Conservation (phyloP, 2,797 vertebrate species). For the Merluccius polli region DNA sequence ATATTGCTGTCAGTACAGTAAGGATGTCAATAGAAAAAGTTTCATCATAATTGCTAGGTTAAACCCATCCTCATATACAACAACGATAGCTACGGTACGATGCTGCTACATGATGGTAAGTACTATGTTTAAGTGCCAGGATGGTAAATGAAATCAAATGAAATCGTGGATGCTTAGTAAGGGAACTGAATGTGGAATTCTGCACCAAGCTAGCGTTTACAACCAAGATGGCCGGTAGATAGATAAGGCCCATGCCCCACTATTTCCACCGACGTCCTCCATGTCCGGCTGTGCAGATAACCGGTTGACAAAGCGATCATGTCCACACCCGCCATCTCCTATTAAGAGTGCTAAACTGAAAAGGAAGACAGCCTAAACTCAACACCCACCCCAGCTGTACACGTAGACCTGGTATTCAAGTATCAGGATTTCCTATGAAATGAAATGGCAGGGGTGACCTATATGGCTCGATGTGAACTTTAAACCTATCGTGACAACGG, state of each 20-base stretch:
- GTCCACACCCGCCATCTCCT: not conserved
- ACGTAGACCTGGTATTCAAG: not conserved
- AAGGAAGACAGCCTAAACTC: slow-evolving; percentile 17
- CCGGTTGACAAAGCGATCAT: slow-evolving; percentile 22
- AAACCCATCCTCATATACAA: too few species aligned
- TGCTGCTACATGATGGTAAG: too few species aligned
- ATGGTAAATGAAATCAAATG: too few species aligned
- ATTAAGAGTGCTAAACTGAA: not conserved
- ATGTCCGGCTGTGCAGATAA: slow-evolving; percentile 28
- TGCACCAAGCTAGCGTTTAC: not conserved
- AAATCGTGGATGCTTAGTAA: too few species aligned
- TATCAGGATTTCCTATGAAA: not conserved
- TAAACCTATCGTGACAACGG: slow-evolving; percentile 7
- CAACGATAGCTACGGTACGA: too few species aligned
- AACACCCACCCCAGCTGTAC: too few species aligned
- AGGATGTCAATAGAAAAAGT: too few species aligned
- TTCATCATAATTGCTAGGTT: too few species aligned
- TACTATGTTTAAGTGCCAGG: too few species aligned
- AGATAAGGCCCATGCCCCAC: slow-evolving; percentile 6
- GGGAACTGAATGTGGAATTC: too few species aligned
- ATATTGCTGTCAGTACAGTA: too few species aligned
- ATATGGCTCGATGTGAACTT: slow-evolving; percentile 7
- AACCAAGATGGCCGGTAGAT: not conserved
- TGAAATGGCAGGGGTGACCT: not conserved
- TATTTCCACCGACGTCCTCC: slow-evolving; percentile 34